Evolutionary conservation across 2,113 vertebrate genomes (phyloP).

Genomic region (Vidua macroura): DNA sequence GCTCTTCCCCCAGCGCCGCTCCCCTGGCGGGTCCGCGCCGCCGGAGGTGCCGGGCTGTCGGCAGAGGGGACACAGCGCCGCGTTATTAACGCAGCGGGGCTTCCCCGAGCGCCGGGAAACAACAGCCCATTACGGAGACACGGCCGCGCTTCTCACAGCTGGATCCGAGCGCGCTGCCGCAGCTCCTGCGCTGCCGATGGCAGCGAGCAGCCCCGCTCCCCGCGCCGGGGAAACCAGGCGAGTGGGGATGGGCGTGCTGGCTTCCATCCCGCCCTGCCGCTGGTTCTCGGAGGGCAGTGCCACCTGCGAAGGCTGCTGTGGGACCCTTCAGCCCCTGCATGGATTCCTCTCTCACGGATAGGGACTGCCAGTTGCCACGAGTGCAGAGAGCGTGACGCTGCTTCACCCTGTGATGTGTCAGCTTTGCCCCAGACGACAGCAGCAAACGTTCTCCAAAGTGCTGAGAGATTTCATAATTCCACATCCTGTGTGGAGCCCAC

Average conservation of each 20-base stretch:
- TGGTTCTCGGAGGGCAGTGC: not conserved
- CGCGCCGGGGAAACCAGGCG: accelerated
- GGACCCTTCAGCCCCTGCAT: not conserved
- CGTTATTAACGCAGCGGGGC: not conserved
- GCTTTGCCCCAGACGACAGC: not conserved
- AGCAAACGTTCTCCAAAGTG: not conserved
- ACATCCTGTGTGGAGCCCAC: not conserved
- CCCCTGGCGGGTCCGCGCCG: not conserved
- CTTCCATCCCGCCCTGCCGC: not conserved
- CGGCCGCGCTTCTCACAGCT: not conserved
- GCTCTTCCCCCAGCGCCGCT: not conserved
- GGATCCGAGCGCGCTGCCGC: not conserved
- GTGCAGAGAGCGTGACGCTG: accelerated
- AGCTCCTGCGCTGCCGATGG: not conserved
- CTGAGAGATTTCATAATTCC: not conserved
- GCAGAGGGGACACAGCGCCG: not conserved
- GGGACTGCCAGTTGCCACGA: not conserved
- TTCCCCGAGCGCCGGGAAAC: not conserved
- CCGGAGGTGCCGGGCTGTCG: accelerated
- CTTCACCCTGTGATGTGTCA: not conserved
- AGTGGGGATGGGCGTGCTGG: accelerated
- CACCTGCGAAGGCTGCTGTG: not conserved
- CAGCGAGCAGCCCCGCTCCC: not conserved
- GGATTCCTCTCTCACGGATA: not conserved
- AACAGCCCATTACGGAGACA: not conserved